Evolutionary conservation across 53 echinoderm and acorn worm species (phyloP), one percentile per base, ranked within the genome.

Genomic region (Antedon mediterranea): DNA sequence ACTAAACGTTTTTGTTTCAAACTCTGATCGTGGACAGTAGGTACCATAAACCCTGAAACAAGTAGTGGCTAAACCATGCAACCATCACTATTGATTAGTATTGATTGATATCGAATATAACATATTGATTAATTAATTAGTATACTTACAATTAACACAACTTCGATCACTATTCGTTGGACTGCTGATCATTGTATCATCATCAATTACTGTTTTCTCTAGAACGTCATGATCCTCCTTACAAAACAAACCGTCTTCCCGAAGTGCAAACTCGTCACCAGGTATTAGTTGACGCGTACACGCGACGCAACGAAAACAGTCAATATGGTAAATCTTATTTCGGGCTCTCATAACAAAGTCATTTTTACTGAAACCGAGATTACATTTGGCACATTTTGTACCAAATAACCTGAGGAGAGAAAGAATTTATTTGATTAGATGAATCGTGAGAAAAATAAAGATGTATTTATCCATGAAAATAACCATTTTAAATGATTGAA

Each of bases 241-340:
- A 73, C 98, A 98, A 77, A 98, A 98, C 29, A 98, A 83, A 0
- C 98, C 98, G 83, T 98, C 98, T 34, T 98, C 98, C 28, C 98
- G 85, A 28, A 98, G 88, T 27, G 98, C 98, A 57, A 98, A 98
- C 84, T 98, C 98, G 81, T 98, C 98, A 33, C 98, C 98, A 0
- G 98, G 98, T 75, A 98, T 98, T 31, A 98, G 92, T 75, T 98
- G 98, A 26, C 98, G 82, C 81, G 86, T 93, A 73, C 98, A 98
- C n/a, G 88, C 98, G n/a, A 98, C 88, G 75, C 98, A 98, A 11
- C 98, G 98, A 86, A 98, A 98, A 88, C 98, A 98, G 86, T 95
- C 95, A 86, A 93, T 93, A 73, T 90, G 90, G 76, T 88, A 90
- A 84, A 98, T 98, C 78, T 98, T 98, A 77, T 92, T 98, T 32